These are phyloP conservation scores for Apeira syringaria DNA, from an alignment of 2,888 invertebrate species.

Conservation along the genomic window DNA sequence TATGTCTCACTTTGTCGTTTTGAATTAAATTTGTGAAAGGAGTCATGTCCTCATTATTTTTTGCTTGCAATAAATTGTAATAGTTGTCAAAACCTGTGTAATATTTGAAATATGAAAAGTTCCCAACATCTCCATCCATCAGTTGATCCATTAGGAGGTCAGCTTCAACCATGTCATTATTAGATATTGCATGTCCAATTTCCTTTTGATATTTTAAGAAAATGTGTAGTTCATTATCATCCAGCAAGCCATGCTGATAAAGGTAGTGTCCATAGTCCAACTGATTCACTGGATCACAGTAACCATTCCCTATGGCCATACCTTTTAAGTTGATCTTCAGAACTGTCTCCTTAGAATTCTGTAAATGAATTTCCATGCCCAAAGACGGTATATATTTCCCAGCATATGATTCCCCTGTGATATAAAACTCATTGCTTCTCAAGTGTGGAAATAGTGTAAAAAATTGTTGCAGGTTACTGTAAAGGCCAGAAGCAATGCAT, in stretches of 20 bases:
- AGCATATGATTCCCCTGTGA: conserved; percentile 86
- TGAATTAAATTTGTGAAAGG: conserved; percentile 56
- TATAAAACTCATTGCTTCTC: conserved; percentile 79
- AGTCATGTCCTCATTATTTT: conserved; percentile 69
- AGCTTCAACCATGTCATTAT: conserved; percentile 85
- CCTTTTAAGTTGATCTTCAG: conserved; percentile 79
- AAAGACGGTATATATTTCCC: conserved; percentile 81
- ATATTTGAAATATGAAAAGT: conserved; percentile 76
- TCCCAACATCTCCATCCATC: conserved; percentile 67
- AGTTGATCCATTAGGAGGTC: conserved; percentile 88
- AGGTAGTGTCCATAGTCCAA: conserved; percentile 75
- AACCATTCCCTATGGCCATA: conserved; percentile 78
- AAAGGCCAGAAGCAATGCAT: conserved; percentile 81
- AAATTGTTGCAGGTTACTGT: conserved; percentile 81
- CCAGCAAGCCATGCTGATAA: conserved; percentile 80
- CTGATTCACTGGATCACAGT: conserved; percentile 77
- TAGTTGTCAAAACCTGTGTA: conserved; percentile 89
- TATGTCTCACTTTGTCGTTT: conserved; percentile 65
- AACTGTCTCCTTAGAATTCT: conserved; percentile 51
- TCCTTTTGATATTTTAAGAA: conserved; percentile 85
- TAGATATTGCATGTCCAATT: conserved; percentile 82
- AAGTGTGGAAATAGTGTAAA: conserved; percentile 83
- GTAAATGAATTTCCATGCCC: conserved; percentile 76
- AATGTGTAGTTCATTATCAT: conserved; percentile 76
- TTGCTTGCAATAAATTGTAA: conserved; percentile 86